Evolutionary conservation across 2,113 vertebrate species (phyloP).

Genomic region (Anhinga rufa): DNA sequence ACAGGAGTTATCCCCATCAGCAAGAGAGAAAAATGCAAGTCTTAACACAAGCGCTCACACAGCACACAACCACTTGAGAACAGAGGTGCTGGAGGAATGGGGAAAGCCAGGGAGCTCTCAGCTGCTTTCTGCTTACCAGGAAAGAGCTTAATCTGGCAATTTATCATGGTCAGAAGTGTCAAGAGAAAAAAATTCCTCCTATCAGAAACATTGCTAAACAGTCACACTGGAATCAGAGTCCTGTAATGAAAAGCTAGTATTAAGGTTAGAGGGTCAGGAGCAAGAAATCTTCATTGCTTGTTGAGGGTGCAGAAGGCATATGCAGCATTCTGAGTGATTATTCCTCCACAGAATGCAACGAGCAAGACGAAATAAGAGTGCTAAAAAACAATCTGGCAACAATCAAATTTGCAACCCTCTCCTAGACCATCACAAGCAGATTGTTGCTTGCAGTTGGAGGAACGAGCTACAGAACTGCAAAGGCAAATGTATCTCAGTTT

Average conservation of each 20-base stretch:
- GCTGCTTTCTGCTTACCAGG: not conserved
- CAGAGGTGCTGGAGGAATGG: not conserved
- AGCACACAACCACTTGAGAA: not conserved
- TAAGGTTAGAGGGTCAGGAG: not conserved
- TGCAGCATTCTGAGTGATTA: not conserved
- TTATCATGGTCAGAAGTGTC: not conserved
- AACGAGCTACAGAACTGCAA: not conserved
- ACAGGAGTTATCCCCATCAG: not conserved
- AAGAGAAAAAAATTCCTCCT: not conserved
- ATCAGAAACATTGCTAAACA: not conserved
- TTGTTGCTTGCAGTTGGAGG: not conserved
- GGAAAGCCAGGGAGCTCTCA: not conserved
- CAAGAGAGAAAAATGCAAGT: not conserved
- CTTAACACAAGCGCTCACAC: fast-evolving
- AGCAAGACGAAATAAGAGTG: not conserved
- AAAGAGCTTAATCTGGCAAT: not conserved
- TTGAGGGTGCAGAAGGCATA: not conserved
- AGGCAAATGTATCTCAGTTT: not conserved
- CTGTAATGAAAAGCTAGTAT: not conserved
- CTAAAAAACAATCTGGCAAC: not conserved
- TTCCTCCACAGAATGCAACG: not conserved
- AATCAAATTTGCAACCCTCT: not conserved
- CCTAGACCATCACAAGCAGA: not conserved
- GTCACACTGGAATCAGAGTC: not conserved
- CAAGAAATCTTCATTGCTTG: not conserved